phyloP scores from a whole-genome alignment of 2,113 vertebrate genomes.

The Anthoscopus minutus region DNA sequence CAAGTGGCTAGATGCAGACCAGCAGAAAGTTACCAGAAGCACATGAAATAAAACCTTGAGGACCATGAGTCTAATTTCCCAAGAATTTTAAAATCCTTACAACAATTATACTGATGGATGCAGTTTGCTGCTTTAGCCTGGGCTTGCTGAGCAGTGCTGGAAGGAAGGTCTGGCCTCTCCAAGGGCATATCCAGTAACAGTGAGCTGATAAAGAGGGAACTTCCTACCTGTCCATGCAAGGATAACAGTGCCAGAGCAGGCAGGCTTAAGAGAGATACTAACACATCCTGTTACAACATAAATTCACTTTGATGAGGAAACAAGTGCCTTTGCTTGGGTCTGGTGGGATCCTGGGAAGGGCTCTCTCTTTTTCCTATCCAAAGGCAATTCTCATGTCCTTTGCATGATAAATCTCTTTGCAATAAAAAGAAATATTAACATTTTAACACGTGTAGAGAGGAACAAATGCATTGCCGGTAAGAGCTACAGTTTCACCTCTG shows the following conservation, averaged over 20 bases:
- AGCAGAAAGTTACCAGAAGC: not conserved
- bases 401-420: not conserved
- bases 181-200: not conserved
- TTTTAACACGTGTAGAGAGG: not conserved
- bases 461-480: not conserved
- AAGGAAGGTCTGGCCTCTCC: not conserved
- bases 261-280: not conserved
- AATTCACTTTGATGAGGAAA: not conserved
- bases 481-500: rapidly evolving
- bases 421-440: not conserved
- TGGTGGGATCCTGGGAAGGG: not conserved
- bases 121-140: not conserved
- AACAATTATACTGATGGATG: not conserved
- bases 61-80: not conserved
- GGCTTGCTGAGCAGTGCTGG: not conserved
- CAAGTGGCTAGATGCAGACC: not conserved
- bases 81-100: not conserved
- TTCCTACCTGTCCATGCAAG: not conserved
- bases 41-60: not conserved
- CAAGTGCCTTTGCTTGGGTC: not conserved
- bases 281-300: not conserved
- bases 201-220: not conserved
- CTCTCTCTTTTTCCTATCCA: not conserved
- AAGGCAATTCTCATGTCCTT: not conserved
- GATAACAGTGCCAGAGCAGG: not conserved